Conservation (phyloP, 1,140 invertebrate genomes). For the Drosophila jambulina region DNA sequence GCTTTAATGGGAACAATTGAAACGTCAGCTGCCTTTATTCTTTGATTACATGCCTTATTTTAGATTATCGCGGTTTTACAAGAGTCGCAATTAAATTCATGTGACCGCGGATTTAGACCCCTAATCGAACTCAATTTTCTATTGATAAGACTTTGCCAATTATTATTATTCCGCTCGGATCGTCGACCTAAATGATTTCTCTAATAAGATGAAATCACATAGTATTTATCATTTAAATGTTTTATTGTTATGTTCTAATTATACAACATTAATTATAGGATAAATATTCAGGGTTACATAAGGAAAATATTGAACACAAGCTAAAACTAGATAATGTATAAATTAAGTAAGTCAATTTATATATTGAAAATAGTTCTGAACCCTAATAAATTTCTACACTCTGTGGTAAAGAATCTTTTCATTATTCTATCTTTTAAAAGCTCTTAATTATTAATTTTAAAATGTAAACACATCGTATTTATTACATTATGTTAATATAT, state of each 20-base stretch:
- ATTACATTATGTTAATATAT: not conserved
- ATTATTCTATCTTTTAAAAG: too few relatives aligned
- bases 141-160: not conserved
- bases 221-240: not conserved
- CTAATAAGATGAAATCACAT: not conserved
- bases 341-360: too few relatives aligned
- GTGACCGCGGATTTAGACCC: not conserved
- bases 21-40: not conserved
- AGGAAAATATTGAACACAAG: not conserved
- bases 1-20: not conserved
- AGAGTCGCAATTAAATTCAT: conserved; percentile 1
- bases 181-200: not conserved
- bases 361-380: too few relatives aligned
- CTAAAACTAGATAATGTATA: not conserved
- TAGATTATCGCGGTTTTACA: not conserved
- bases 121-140: conserved; percentile 2
- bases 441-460: not conserved
- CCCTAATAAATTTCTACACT: too few relatives aligned
- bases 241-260: not conserved
- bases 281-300: not conserved
- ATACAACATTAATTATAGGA: not conserved
- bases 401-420: too few relatives aligned
- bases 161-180: not conserved
- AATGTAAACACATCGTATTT: not conserved
- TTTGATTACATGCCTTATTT: not conserved